Evolutionary conservation across 2,888 invertebrate species (phyloP).

Genomic region (Coelopa pilipes): DNA sequence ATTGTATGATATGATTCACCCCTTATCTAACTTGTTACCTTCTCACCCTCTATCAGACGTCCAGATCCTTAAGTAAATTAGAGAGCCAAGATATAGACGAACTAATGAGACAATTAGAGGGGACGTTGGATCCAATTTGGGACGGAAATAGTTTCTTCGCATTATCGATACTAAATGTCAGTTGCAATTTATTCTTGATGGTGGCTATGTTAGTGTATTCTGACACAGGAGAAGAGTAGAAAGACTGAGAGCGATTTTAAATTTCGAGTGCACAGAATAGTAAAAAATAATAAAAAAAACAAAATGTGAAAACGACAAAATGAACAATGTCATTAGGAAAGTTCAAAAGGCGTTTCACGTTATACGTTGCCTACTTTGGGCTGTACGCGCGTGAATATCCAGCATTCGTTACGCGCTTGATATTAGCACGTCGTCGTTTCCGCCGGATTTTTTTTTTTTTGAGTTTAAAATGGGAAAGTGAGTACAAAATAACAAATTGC

Average conservation of each 20-base stretch:
- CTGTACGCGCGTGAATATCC: constrained; percentile 14
- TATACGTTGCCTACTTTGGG: constrained; percentile 26
- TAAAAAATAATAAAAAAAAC: too few relatives aligned
- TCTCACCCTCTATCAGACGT: not conserved
- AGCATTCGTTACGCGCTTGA: constrained; percentile 6
- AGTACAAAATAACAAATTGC: not conserved
- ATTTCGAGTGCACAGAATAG: too few relatives aligned
- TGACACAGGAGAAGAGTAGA: not conserved
- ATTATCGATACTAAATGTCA: constrained; percentile 18
- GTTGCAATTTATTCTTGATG: constrained; percentile 3
- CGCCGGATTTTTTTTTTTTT: not conserved
- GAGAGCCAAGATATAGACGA: too few relatives aligned
- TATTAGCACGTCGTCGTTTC: constrained; percentile 11
- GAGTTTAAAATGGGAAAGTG: constrained; percentile 1
- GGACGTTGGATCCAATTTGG: not conserved
- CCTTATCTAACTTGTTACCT: constrained; percentile 19
- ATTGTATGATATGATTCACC: not conserved
- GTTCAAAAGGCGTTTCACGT: constrained; percentile 2
- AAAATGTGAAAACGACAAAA: too few relatives aligned
- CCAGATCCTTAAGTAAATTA: too few relatives aligned
- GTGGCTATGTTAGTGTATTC: not conserved
- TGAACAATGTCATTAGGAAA: too few relatives aligned
- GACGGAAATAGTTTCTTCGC: constrained; percentile 12
- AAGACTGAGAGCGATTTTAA: too few relatives aligned
- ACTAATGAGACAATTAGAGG: not conserved